Base-by-base conservation (phyloP, 2,113 vertebrate genomes). In the Peromyscus californicus region DNA sequence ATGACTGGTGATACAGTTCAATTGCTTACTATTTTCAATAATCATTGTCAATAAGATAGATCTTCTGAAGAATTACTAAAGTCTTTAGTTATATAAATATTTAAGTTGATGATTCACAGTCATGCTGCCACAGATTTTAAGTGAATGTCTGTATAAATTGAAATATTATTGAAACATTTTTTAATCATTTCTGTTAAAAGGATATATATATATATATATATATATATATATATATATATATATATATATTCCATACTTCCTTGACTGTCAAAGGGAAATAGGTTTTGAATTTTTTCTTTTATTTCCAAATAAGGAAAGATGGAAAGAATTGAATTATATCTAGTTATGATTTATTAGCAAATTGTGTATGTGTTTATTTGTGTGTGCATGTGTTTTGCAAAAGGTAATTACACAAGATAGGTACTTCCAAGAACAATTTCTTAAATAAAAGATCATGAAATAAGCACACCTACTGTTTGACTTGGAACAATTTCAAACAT, bases 401-500 rank as follows among this genome's bases (percentile, higher is more conserved):
- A 80, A 54, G 9, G 78, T 36, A 70, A 69, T 89, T 84, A 61
- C 29, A 92, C 5, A 42, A 91, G 6, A 45, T 45, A n/a, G 57
- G 1, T 1, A 76, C n/a, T 45, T 31, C 4, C 8, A 48, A 75
- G 1, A 92, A 95, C 48, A 65, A 33, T 94, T 97, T 97, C 90
- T 74, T 83, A 97, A 97, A 91, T 3, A 17, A 63, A 11, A 0
- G 69, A 59, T 95, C 12, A 78, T 82, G 1, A 1, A 80, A 82
- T 91, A 65, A 51, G 13, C 74, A 97, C 6, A n/a, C 4, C 12
- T 12, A 89, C 54, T 84, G 9, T 17, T 59, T 61, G 69, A 85
- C 10, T 57, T 97, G 31, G 1, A n/a, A 12, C 13, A 95, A 39
- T 92, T 97, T 98, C 72, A 90, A 88, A 90, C 51, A 59, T 79